Conservation (phyloP, 2,113 vertebrate genomes). For the Neotoma lepida region DNA sequence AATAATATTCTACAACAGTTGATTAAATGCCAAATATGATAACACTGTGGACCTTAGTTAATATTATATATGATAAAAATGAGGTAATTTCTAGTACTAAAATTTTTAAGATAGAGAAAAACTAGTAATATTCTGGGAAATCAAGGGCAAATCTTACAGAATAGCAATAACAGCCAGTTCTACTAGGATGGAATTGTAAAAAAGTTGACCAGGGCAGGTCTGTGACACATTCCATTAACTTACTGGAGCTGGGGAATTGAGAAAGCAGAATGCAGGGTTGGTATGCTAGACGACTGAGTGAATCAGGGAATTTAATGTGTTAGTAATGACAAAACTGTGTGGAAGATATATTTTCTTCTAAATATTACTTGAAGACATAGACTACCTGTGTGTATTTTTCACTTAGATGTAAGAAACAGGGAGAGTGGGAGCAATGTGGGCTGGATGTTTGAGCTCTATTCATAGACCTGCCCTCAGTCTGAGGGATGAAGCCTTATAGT, state of each 20-base stretch:
- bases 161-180: background rate
- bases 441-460: conserved; percentile 11
- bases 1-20: too few relatives aligned
- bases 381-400: conserved; percentile 20
- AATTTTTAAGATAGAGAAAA: conserved; percentile 24
- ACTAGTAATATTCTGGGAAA: background rate
- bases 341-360: conserved; percentile 55
- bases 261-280: conserved; percentile 11
- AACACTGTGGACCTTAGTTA: conserved; percentile 31
- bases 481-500: background rate
- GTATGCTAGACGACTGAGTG: background rate
- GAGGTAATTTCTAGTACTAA: conserved; percentile 18
- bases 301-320: background rate
- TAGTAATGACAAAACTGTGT: background rate
- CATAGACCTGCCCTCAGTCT: background rate
- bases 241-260: conserved; percentile 39
- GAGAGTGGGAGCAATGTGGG: background rate
- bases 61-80: conserved; percentile 44
- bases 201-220: background rate
- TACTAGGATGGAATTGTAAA: background rate
- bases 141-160: conserved; percentile 24
- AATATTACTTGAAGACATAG: conserved; percentile 32
- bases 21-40: conserved; percentile 10
- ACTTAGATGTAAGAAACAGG: conserved; percentile 27
- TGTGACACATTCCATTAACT: conserved; percentile 14